Percentiles rank a stretch among this genome's conserved stretches.
Evolutionary conservation across 2,888 invertebrate genomes (phyloP).

Genomic region (Margaritifera margaritifera): DNA sequence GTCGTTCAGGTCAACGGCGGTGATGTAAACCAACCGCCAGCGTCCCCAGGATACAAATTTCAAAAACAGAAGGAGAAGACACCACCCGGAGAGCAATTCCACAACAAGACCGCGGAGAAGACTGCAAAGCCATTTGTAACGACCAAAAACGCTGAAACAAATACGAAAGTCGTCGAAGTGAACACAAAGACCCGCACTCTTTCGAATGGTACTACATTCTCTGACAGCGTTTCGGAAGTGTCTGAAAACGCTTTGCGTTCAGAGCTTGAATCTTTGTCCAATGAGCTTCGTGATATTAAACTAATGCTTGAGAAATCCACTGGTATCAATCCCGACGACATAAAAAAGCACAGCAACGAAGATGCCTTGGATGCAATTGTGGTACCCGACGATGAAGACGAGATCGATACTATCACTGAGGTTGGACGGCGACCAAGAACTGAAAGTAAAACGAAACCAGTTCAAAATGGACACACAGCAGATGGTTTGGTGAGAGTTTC

Average conservation of each 20-base stretch:
- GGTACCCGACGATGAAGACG: constrained; percentile 18
- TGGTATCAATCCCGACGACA: constrained; percentile 38
- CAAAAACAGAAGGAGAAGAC: constrained; percentile 31
- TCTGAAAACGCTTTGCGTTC: constrained; percentile 38
- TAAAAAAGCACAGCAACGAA: background rate
- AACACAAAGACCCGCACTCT: background rate
- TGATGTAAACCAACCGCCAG: constrained; percentile 3
- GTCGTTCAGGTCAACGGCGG: constrained; percentile 11
- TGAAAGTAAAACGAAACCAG: constrained; percentile 9
- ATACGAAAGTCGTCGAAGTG: constrained; percentile 8
- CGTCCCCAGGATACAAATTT: constrained; percentile 18
- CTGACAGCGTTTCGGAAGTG: constrained; percentile 40
- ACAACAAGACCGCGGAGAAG: constrained; percentile 11
- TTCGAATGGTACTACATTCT: constrained; percentile 8
- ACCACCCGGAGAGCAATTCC: constrained; percentile 9
- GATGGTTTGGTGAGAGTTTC: constrained; percentile 20
- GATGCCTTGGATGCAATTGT: constrained; percentile 22
- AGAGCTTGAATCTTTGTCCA: constrained; percentile 47
- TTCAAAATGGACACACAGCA: constrained; percentile 9
- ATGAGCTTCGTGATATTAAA: constrained; percentile 56
- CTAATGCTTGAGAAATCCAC: constrained; percentile 51
- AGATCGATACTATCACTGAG: too few species aligned
- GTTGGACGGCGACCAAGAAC: background rate
- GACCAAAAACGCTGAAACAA: constrained; percentile 6
- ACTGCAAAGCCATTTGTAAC: constrained; percentile 22